Evolutionary conservation across 2,888 invertebrate species (phyloP).

Genomic region (Xanthia togata): DNA sequence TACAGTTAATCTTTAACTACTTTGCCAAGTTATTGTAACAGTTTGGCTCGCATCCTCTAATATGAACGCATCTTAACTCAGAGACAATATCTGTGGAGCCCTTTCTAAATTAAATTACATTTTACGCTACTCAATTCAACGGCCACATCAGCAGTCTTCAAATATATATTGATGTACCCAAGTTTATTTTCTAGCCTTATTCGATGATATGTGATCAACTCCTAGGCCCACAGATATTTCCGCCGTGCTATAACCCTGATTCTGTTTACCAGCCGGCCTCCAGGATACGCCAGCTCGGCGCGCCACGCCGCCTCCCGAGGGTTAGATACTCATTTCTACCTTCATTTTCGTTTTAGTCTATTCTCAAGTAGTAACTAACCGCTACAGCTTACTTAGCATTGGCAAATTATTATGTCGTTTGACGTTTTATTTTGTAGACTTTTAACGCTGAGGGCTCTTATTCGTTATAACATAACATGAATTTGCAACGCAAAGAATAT

Average conservation of each 20-base stretch:
- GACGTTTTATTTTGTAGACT: background rate
- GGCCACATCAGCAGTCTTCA: background rate
- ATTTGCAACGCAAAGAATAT: background rate
- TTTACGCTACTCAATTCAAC: slow-evolving; percentile 5
- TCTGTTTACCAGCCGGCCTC: slow-evolving; percentile 50
- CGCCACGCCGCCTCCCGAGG: slow-evolving; percentile 50
- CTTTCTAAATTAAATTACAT: background rate
- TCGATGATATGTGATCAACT: background rate
- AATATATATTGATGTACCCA: background rate
- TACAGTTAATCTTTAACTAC: no score
- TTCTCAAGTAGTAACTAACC: slow-evolving; percentile 30
- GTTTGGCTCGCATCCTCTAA: background rate
- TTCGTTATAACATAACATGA: slow-evolving; percentile 8
- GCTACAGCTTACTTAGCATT: slow-evolving; percentile 26
- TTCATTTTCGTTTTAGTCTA: slow-evolving; percentile 45
- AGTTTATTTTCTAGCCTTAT: background rate
- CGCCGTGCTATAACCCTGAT: slow-evolving; percentile 35
- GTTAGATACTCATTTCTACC: slow-evolving; percentile 46
- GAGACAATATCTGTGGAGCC: slow-evolving; percentile 11
- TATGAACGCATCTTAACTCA: background rate
- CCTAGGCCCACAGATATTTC: slow-evolving; percentile 12
- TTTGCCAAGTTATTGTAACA: background rate
- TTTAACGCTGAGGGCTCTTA: slow-evolving; percentile 1
- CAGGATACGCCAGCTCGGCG: slow-evolving; percentile 51
- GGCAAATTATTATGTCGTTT: slow-evolving; percentile 2